Evolutionary conservation across 2,797 vertebrate species (phyloP).

Genomic region (Dicrostonyx torquatus): DNA sequence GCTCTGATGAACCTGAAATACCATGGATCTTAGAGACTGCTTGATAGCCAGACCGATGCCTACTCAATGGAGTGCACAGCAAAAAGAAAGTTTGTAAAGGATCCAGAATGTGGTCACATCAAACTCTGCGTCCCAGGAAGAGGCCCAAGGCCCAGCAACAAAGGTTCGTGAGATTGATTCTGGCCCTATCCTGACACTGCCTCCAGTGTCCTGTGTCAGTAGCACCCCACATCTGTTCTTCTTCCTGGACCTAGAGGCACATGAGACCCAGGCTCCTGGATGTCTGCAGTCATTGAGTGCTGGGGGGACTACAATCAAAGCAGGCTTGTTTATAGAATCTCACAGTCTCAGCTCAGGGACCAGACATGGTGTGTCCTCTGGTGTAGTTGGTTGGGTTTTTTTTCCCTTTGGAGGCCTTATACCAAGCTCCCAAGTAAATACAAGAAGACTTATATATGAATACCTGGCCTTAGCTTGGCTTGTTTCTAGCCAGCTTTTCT

Average conservation of each 20-base stretch:
- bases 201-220: background rate
- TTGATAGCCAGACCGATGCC: background rate
- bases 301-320: background rate
- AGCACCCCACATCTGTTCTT: background rate
- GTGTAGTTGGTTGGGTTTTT: background rate
- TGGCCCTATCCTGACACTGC: background rate
- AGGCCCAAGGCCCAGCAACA: background rate
- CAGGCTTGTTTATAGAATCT: background rate
- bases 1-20: conserved; percentile 12
- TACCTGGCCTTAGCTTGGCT: background rate
- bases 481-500: background rate
- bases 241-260: background rate
- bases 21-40: background rate
- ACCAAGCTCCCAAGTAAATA: background rate
- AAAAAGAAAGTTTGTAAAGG: conserved; percentile 1
- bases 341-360: background rate
- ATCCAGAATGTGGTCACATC: background rate
- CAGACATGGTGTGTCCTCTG: background rate
- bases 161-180: background rate
- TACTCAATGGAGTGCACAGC: background rate
- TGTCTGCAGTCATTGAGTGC: background rate
- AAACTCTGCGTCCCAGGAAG: background rate
- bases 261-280: background rate
- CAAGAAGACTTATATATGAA: background rate
- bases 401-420: background rate